Conservation (phyloP, 2,113 vertebrate genomes). For the Mugil cephalus region DNA sequence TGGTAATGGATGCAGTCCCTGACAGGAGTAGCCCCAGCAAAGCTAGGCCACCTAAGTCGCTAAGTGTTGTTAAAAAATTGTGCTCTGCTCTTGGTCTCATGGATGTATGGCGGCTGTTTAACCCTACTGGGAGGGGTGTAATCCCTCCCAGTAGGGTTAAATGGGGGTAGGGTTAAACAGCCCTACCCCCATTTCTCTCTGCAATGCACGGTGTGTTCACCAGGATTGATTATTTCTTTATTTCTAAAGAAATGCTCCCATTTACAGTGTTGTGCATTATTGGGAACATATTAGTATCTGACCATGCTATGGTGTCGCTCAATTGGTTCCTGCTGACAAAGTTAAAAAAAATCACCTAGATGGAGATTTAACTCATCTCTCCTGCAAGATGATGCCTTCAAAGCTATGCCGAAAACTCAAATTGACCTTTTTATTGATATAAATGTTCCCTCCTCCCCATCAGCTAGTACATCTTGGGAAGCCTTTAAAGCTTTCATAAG, state of each 20-base stretch:
- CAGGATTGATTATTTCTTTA: not conserved
- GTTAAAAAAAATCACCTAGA: no score
- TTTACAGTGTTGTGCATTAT: not conserved
- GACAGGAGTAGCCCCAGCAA: not conserved
- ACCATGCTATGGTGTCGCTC: no score
- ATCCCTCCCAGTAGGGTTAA: no score
- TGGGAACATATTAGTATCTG: not conserved
- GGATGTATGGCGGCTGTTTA: not conserved
- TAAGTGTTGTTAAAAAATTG: not conserved
- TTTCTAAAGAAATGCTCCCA: not conserved
- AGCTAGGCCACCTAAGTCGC: not conserved
- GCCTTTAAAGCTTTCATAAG: not conserved
- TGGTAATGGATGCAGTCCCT: not conserved
- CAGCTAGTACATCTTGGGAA: not conserved
- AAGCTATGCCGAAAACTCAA: not conserved
- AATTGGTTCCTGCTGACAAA: no score
- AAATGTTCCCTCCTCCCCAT: not conserved
- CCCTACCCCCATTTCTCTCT: not conserved
- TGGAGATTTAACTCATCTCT: no score
- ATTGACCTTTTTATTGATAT: not conserved
- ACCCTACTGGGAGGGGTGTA: not conserved
- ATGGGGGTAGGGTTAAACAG: no score
- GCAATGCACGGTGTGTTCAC: not conserved
- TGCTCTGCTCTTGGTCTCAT: not conserved
- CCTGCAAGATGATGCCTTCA: not conserved